A percentile compares a stretch with the other conserved stretches of the same genome.
These are phyloP conservation scores for Otolemur crassicaudatus DNA, from an alignment of 2,797 vertebrate genomes.

Conservation along the genomic window DNA sequence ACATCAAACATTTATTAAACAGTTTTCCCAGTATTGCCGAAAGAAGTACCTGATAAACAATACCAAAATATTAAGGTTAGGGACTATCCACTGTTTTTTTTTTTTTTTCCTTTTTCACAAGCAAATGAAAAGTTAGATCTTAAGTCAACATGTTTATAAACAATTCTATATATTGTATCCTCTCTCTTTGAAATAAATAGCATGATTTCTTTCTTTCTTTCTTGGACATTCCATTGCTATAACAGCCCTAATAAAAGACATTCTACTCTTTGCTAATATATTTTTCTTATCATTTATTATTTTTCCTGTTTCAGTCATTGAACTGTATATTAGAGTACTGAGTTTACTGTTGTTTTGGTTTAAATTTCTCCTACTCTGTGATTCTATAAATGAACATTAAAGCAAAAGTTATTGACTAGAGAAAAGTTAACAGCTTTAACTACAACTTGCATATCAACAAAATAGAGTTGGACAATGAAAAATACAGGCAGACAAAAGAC, in stretches of 20 bases:
- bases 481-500: neutral
- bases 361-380: neutral
- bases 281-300: conserved; percentile 1
- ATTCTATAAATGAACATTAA: conserved; percentile 3
- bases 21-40: neutral
- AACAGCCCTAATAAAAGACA: neutral
- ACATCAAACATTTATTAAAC: neutral
- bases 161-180: neutral
- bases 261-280: neutral
- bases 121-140: neutral
- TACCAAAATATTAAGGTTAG: neutral
- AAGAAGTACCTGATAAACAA: neutral
- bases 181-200: neutral
- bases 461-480: neutral
- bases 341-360: neutral
- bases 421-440: conserved; percentile 31
- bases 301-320: neutral
- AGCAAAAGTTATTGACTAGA: neutral
- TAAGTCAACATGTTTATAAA: conserved; percentile 15
- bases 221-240: neutral
- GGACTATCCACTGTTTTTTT: neutral
- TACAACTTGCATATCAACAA: neutral
- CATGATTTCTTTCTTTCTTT: neutral
- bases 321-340: neutral
- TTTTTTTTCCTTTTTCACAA: neutral